phyloP scores from a whole-genome alignment of 1,140 invertebrate species.

The Streblospio benedicti region DNA sequence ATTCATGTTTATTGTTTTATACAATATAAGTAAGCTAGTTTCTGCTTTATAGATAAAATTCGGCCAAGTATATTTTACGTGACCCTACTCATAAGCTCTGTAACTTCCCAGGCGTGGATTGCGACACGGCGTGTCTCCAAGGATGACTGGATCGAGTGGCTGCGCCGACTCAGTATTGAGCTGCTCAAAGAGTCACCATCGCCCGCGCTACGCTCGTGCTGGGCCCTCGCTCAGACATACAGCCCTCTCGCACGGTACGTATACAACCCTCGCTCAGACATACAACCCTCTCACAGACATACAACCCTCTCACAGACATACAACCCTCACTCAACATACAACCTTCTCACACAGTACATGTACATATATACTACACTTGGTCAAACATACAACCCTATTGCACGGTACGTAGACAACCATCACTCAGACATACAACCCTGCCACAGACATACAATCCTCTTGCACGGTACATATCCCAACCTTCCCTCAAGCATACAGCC shows the following conservation, averaged over 20 bases:
- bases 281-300: neutral
- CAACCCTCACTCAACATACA: no score
- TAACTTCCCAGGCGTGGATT: constrained; percentile 64
- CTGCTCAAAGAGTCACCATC: constrained; percentile 92
- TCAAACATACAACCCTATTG: no score
- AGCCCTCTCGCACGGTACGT: constrained; percentile 68
- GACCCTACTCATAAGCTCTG: no score
- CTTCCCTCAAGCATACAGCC: constrained; percentile 9
- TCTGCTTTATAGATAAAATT: no score
- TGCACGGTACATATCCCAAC: constrained; percentile 51
- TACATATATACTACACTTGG: no score
- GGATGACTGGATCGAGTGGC: constrained; percentile 98
- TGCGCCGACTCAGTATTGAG: constrained; percentile 80
- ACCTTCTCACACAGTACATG: no score
- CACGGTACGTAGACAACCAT: no score
- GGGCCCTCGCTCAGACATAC: constrained; percentile 85
- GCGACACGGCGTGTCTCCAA: constrained; percentile 81
- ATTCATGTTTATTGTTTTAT: no score
- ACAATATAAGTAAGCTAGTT: no score
- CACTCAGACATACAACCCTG: no score
- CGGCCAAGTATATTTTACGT: no score
- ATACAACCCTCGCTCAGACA: constrained; percentile 15
- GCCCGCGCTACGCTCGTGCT: constrained; percentile 79
- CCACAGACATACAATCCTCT: constrained; percentile 90
- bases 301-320: constrained; percentile 1